Conservation (phyloP, 2,113 vertebrate species). For the Hippocampus barbouri region DNA sequence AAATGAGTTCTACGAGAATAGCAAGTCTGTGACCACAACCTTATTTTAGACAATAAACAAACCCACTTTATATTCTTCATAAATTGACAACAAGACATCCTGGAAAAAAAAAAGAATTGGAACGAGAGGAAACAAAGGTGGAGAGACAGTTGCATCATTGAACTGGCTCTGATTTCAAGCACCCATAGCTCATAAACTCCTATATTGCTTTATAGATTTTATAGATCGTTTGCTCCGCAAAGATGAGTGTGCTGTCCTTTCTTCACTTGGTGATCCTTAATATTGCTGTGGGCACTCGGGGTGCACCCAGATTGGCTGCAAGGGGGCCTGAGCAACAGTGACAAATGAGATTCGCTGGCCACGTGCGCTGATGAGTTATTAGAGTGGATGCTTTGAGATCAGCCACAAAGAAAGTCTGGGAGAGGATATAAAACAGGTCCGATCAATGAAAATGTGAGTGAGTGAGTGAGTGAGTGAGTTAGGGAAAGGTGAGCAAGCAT, state of each 20-base stretch:
- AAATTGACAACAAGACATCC: not conserved
- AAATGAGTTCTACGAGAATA: not conserved
- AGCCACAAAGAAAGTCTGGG: conserved; percentile 34
- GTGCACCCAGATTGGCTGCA: conserved; percentile 29
- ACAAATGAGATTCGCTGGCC: conserved; percentile 63
- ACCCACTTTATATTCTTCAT: not conserved
- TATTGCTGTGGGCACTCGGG: conserved; percentile 36
- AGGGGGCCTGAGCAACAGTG: conserved; percentile 40
- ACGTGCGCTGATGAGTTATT: conserved; percentile 38
- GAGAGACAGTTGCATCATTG: conserved; percentile 27
- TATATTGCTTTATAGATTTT: conserved; percentile 69
- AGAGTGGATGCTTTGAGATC: conserved; percentile 49
- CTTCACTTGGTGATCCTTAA: conserved; percentile 33
- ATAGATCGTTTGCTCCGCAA: conserved; percentile 56
- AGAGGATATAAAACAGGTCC: conserved; percentile 30
- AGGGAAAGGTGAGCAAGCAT: conserved; percentile 44
- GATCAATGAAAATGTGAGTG: conserved; percentile 32
- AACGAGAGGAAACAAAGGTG: not conserved
- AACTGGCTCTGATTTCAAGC: conserved; percentile 48
- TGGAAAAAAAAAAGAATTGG: not conserved
- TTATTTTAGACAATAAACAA: not conserved
- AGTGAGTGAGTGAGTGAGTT: conserved; percentile 3
- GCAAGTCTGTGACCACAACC: not conserved
- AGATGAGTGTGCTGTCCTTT: conserved; percentile 32
- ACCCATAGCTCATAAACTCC: conserved; percentile 61